Base-by-base conservation (phyloP, 2,113 vertebrate genomes). In the Naja naja region DNA sequence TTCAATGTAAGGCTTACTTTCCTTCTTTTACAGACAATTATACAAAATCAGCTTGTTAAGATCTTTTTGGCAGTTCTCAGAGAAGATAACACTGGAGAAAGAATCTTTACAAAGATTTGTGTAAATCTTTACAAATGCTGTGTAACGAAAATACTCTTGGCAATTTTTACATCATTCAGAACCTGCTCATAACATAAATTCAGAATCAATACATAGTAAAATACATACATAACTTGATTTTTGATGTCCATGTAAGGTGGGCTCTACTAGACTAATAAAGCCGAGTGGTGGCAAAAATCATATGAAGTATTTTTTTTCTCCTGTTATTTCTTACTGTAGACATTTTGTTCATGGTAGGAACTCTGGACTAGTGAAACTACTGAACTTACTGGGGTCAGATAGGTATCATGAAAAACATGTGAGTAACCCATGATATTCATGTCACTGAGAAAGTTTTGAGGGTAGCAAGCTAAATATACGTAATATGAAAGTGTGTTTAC, bases 401-500 rank as follows among this genome's bases (percentile, higher is more conserved):
- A 4, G 0, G 81, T 43, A 54, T 34, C 27, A 39, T 45, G 92
- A 45, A 45, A 95, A 95, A 86, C 87, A 0, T 0, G 0, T 64
- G 49, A 90, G 93, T 93, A 94, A 92, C 1, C 30, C 91, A 91
- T 0, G 8, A 49, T 10, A 52, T 91, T 14, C 58, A 81, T 47
- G 30, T 91, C 1, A 0, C 22, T 94, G 22, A 4, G 56, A 94
- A 94, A 16, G 87, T 95, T 27, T 39, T 95, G 94, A 96, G 53
- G n/a, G 88, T 91, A 94, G 94, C 94, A 95, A 91, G 87, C 22
- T 47, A 23, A 88, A 95, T 93, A 89, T 0, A 6, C 20, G 22
- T 64, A 94, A 91, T 92, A 93, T 94, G 94, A 97, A 58, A 92
- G 39, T 22, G 95, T 95, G 96, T 0, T 43, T 34, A 56, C 18